These are phyloP conservation scores for Menidia menidia DNA, from an alignment of 2,797 vertebrate genomes.

Conservation along the genomic window DNA sequence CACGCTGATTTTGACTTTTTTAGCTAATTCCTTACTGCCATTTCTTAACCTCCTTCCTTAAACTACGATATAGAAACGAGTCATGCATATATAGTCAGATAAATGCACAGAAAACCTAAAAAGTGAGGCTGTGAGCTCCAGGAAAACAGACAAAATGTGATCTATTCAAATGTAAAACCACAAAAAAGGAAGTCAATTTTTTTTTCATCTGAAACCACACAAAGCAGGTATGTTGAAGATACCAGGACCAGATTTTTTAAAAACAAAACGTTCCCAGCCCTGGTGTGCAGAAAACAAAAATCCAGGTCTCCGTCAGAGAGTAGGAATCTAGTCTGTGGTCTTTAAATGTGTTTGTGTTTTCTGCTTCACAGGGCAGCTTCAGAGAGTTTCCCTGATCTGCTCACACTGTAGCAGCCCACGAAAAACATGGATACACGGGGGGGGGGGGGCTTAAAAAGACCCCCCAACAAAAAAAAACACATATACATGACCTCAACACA, in stretches of 20 bases:
- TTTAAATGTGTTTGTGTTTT: constrained; percentile 18
- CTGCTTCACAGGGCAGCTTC: constrained; percentile 33
- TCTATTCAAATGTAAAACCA: background rate
- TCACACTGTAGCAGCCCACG: background rate
- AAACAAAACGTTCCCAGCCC: background rate
- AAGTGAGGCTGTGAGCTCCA: background rate
- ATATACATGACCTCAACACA: background rate
- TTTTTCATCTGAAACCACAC: too few species aligned
- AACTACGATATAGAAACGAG: too few species aligned
- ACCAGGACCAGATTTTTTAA: too few species aligned
- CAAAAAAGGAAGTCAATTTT: background rate
- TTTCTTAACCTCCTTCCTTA: background rate
- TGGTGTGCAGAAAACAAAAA: background rate
- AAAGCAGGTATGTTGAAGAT: too few species aligned
- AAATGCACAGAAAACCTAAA: background rate
- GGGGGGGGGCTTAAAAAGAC: too few species aligned
- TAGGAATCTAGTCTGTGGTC: constrained; percentile 2
- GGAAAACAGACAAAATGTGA: background rate
- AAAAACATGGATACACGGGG: too few species aligned
- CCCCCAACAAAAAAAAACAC: too few species aligned
- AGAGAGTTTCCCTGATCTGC: background rate
- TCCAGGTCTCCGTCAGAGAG: background rate
- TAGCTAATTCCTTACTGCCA: background rate
- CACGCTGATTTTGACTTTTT: background rate
- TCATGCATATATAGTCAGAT: too few species aligned